Evolutionary conservation across 2,797 vertebrate genomes (phyloP).

Genomic region (Sparus aurata): DNA sequence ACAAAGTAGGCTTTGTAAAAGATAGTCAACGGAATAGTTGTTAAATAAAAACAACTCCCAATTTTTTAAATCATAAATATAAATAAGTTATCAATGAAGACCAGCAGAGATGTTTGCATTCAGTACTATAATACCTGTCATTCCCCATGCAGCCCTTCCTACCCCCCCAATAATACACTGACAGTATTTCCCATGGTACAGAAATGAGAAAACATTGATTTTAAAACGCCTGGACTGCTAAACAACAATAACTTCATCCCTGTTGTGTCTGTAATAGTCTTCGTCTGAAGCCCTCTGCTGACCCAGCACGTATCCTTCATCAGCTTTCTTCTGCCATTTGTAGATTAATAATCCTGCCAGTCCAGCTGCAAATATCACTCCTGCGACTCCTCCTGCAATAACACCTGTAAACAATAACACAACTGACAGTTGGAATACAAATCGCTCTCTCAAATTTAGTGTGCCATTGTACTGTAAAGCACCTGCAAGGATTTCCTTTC

Average conservation of each 20-base stretch:
- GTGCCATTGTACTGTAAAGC: background rate
- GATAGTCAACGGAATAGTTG: background rate
- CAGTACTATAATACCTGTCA: slow-evolving; percentile 5
- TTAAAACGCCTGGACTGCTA: background rate
- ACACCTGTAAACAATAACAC: slow-evolving; percentile 79
- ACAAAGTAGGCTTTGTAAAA: slow-evolving; percentile 1
- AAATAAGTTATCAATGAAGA: slow-evolving; percentile 43
- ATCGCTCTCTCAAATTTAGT: background rate
- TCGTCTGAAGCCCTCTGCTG: slow-evolving; percentile 84
- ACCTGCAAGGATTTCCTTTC: slow-evolving; percentile 66
- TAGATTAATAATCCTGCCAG: slow-evolving; percentile 89
- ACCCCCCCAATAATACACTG: background rate
- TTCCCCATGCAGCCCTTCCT: background rate
- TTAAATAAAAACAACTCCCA: background rate
- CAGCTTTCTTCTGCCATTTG: slow-evolving; percentile 89
- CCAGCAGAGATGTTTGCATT: slow-evolving; percentile 7
- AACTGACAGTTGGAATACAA: slow-evolving; percentile 7
- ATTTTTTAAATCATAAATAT: slow-evolving; percentile 12
- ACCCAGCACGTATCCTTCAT: slow-evolving; percentile 85
- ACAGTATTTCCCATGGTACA: background rate
- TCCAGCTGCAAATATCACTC: slow-evolving; percentile 82
- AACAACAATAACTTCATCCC: slow-evolving; percentile 40
- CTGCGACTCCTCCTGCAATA: slow-evolving; percentile 88
- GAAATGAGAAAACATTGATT: background rate
- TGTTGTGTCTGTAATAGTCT: slow-evolving; percentile 79